phyloP scores from a whole-genome alignment of 2,113 vertebrate genomes.

The Brachirus orientalis region DNA sequence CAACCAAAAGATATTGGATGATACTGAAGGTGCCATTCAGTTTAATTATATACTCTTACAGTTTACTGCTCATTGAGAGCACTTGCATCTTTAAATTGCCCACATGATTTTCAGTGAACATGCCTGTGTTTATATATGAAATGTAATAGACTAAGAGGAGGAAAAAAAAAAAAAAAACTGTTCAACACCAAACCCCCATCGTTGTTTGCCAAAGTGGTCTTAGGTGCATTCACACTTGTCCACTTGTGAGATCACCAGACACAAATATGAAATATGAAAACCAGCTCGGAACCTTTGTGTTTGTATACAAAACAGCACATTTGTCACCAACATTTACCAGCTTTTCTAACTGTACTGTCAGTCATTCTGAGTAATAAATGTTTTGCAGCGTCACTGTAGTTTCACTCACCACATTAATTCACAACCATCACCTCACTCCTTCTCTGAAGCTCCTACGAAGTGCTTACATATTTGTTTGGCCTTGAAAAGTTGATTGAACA shows the following conservation, averaged over 20 bases:
- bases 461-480: slow-evolving; percentile 27
- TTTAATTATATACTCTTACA: too few relatives aligned
- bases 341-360: not conserved
- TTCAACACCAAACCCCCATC: too few relatives aligned
- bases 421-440: slow-evolving; percentile 22
- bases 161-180: too few relatives aligned
- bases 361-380: slow-evolving; percentile 2
- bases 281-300: not conserved
- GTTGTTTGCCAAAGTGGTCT: too few relatives aligned
- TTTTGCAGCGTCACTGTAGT: slow-evolving; percentile 14
- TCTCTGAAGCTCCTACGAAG: slow-evolving; percentile 29
- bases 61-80: too few relatives aligned
- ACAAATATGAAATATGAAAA: not conserved
- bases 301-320: not conserved
- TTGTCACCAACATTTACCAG: not conserved
- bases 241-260: not conserved
- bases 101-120: too few relatives aligned
- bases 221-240: not conserved
- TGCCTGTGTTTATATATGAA: too few relatives aligned
- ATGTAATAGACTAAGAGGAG: too few relatives aligned
- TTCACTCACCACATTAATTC: slow-evolving; percentile 23
- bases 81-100: too few relatives aligned
- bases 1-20: too few relatives aligned
- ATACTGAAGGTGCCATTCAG: too few relatives aligned
- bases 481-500: slow-evolving; percentile 1